A percentile compares a stretch with the other conserved stretches of the same genome.
Evolutionary conservation across 2,113 vertebrate genomes (phyloP).

Genomic region (Peromyscus californicus): DNA sequence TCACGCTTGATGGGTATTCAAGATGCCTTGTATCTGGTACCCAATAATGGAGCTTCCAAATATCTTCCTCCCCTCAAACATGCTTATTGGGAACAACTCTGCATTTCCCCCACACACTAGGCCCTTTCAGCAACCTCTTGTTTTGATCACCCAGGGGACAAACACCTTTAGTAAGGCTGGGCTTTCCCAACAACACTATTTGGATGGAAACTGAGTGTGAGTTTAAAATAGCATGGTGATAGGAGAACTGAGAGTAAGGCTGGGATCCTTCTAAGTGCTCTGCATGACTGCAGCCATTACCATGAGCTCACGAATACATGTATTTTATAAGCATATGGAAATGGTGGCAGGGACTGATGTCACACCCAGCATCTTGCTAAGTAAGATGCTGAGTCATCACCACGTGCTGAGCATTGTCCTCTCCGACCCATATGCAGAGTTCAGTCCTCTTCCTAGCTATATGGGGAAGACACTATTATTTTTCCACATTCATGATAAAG

Average conservation of each 20-base stretch:
- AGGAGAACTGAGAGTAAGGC: neutral
- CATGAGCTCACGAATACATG: neutral
- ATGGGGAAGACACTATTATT: neutral
- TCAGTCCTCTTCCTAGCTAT: neutral
- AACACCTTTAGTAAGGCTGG: neutral
- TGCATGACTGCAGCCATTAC: neutral
- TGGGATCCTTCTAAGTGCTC: neutral
- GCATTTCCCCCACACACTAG: neutral
- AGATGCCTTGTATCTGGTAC: neutral
- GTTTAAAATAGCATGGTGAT: neutral
- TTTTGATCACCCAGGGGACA: neutral
- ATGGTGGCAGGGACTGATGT: too few species aligned
- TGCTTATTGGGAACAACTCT: neutral
- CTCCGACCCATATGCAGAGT: fast-evolving
- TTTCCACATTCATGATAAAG: neutral
- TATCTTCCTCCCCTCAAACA: neutral
- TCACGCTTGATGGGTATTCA: neutral
- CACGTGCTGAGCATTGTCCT: too few species aligned
- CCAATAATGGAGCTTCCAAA: neutral
- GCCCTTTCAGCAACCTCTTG: neutral
- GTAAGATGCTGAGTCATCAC: neutral
- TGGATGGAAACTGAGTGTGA: neutral
- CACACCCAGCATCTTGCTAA: too few species aligned
- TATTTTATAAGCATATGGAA: neutral
- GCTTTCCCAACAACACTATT: neutral